Evolutionary conservation across 2,113 vertebrate genomes (phyloP), one percentile per base, ranked within the genome.

Genomic region (Halcyon malimbica): DNA sequence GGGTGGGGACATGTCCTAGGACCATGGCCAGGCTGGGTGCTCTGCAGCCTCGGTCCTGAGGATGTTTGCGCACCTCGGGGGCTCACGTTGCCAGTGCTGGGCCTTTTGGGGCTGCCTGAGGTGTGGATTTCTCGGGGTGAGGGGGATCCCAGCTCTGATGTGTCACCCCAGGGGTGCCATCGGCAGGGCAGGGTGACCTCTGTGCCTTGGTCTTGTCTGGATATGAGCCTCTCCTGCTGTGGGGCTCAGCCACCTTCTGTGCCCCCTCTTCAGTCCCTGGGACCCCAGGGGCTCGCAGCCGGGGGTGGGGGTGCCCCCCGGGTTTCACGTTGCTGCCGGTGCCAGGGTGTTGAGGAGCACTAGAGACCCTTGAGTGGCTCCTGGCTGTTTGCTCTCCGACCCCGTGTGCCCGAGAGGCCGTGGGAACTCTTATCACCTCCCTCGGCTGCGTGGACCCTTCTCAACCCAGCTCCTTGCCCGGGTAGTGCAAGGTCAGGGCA

Each of bases 361-460:
- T 0, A 41, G 28, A 42, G 28, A 10, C 13, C 33, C 75, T 50
- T 0, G 5, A 54, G 86, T 5, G 60, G 44, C 41, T 90, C 73
- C 44, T 11, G 64, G n/a, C 44, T 54, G 16, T 86, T 89, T 76
- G 54, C 11, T 62, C 44, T 26, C 28, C 1, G 3, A 2, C 48
- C 16, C 39, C 1, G 1, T 1, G 44, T 1, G 2, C 37, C 5
- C 51, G 65, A 37, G 37, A 21, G 65, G 6, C 48, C 0, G 0
- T 10, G 76, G 19, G 68, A 56, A 17, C 35, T 16, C 37, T 56
- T 13, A 6, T 29, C 31, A 1, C 29, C 23, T n/a, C 7, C 25
- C 23, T 20, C 0, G 5, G 37, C 77, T 37, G 11, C 0, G 2
- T 15, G 14, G 26, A 12, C 44, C 28, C 80, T 37, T 4, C 77